phyloP scores from a whole-genome alignment of 2,888 invertebrate species.

The Oasisia sp. region DNA sequence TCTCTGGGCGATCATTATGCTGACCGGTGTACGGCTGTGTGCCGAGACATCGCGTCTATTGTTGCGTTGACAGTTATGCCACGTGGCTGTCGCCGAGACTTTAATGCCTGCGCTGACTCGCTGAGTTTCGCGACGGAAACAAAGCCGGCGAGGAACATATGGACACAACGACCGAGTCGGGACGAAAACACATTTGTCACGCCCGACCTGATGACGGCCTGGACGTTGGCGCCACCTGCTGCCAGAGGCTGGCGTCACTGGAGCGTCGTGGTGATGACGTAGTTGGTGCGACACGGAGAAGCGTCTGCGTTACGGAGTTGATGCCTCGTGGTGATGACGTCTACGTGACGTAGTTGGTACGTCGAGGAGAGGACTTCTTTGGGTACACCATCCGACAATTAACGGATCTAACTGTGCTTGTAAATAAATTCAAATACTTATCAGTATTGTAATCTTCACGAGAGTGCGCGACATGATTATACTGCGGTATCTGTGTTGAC shows the following conservation, averaged over 20 bases:
- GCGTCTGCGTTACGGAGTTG: no score
- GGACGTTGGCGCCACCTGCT: background rate
- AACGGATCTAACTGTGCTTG: no score
- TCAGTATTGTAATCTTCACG: no score
- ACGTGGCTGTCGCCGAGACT: slow-evolving; percentile 5
- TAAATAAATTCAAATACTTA: no score
- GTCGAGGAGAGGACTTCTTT: no score
- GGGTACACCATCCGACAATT: no score
- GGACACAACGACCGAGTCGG: background rate
- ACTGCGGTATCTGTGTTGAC: no score
- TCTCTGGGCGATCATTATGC: background rate
- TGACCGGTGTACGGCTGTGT: background rate
- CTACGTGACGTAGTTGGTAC: no score
- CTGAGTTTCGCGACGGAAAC: background rate
- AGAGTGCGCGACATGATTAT: no score
- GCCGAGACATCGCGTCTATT: background rate
- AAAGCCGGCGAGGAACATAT: background rate
- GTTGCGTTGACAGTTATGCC: slow-evolving; percentile 7
- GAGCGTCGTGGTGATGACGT: background rate
- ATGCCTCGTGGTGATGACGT: no score
- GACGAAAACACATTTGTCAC: background rate
- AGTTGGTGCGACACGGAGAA: no score
- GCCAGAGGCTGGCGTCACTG: background rate
- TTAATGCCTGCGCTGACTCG: background rate
- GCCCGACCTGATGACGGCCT: background rate